A percentile compares a stretch with the other conserved stretches of the same genome.
Evolutionary conservation across 1,140 invertebrate species (phyloP).

Genomic region (Zophobas morio): DNA sequence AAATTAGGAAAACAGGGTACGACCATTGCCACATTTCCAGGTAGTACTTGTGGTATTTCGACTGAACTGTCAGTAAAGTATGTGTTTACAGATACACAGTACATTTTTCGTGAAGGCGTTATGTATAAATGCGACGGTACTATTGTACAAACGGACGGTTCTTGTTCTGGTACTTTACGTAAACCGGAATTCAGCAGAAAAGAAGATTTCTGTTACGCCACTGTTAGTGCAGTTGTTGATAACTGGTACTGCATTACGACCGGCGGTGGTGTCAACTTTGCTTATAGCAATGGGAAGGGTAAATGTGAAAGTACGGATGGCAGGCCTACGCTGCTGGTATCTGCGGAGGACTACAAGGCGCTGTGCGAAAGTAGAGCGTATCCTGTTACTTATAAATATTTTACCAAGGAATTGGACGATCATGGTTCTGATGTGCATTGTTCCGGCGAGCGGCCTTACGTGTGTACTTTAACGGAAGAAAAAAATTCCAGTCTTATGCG

Average conservation of each 20-base stretch:
- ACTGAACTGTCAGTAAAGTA: background rate
- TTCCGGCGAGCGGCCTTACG: too few relatives aligned
- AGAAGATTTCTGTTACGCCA: slow-evolving; percentile 43
- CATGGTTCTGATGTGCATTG: too few relatives aligned
- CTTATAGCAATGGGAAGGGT: slow-evolving; percentile 23
- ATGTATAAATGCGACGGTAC: slow-evolving; percentile 15
- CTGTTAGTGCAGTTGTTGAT: slow-evolving; percentile 18
- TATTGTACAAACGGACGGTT: slow-evolving; percentile 1
- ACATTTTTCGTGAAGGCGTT: slow-evolving; percentile 1
- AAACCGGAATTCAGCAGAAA: slow-evolving; percentile 4
- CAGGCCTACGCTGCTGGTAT: background rate
- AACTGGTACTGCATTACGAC: slow-evolving; percentile 34
- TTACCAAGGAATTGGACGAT: too few relatives aligned
- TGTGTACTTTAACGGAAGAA: too few relatives aligned
- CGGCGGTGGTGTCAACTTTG: background rate
- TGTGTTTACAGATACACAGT: slow-evolving; percentile 6
- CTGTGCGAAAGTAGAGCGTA: too few relatives aligned
- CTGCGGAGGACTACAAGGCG: too few relatives aligned
- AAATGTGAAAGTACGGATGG: slow-evolving; percentile 24
- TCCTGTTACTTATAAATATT: too few relatives aligned
- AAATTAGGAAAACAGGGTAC: slow-evolving; percentile 5
- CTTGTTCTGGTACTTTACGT: slow-evolving; percentile 15
- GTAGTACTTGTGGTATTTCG: background rate
- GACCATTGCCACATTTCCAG: slow-evolving; percentile 13
- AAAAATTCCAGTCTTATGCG: too few relatives aligned